Base-by-base conservation (phyloP, 2,113 vertebrate genomes). In the Antigone vipio region DNA sequence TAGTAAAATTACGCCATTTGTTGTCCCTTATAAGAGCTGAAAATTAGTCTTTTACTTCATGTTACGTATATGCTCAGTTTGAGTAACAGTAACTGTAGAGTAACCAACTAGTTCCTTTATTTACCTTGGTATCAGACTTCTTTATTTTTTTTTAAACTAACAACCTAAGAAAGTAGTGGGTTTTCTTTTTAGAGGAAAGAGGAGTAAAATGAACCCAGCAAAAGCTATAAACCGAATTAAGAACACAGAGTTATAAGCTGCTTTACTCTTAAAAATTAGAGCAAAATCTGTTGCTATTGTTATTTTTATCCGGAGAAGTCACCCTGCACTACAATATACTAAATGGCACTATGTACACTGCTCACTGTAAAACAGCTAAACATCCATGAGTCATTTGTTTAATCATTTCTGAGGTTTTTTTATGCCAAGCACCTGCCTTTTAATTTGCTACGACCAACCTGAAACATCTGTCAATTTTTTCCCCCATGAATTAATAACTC, bases 361-460 rank as follows among this genome's bases (percentile, higher is more conserved):
- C 42, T 82, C 58, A 14, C 64, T 72, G 80, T 40, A 89, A 35
- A 86, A 27, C 72, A 90, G 63, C 53, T 76, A 38, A 85, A 82
- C 64, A 34, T 74, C 94, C 67, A 17, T 34, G n/a, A 95, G 78
- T 84, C 77, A 62, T 42, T 95, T 88, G 42, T 71, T 92, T 68
- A 80, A 96, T 82, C 68, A 75, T 93, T 90, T 92, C 90, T 71
- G 84, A 86, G 69, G 18, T 93, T 96, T 96, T 93, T 96, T 96
- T 63, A 77, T 92, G 73, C 90, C 80, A 93, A 94, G 92, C 86
- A 96, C 83, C 94, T 92, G 94, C 85, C 91, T 98, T 96, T 97
- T 97, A 85, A 97, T 98, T 97, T 97, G 92, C 94, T 96, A 80
- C 32, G 23, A 93, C 96, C 95, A 97, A 89, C 88, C 92, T 97